Percentiles rank a stretch among this genome's conserved stretches.
Evolutionary conservation across 2,797 vertebrate genomes (phyloP).

Genomic region (Pseudochirops cupreus): DNA sequence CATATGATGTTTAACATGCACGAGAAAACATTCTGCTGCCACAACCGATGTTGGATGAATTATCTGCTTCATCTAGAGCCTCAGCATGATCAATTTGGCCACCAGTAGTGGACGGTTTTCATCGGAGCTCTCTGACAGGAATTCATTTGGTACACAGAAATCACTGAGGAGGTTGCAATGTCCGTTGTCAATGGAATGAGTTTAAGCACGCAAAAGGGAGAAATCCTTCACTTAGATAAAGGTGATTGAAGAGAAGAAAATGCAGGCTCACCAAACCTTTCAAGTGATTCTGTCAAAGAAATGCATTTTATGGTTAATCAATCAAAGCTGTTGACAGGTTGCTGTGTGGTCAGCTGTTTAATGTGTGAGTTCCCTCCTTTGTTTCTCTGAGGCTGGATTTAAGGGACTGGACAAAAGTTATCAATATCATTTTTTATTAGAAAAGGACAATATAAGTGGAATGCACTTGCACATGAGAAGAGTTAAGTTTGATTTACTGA

Average conservation of each 20-base stretch:
- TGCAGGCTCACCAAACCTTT: constrained; percentile 65
- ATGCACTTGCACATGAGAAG: background rate
- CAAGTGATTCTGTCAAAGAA: constrained; percentile 72
- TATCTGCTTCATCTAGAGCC: constrained; percentile 51
- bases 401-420: constrained; percentile 22
- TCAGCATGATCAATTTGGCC: constrained; percentile 66
- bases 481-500: constrained; percentile 26
- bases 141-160: constrained; percentile 57
- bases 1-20: background rate
- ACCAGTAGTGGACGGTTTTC: constrained; percentile 65
- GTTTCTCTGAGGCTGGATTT: constrained; percentile 66
- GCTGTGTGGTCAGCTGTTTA: constrained; percentile 51
- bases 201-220: constrained; percentile 66
- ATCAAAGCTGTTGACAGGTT: constrained; percentile 41
- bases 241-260: constrained; percentile 60
- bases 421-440: constrained; percentile 23
- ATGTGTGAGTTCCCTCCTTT: constrained; percentile 45
- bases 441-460: constrained; percentile 22
- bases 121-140: constrained; percentile 49
- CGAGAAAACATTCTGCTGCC: constrained; percentile 52
- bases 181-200: constrained; percentile 62
- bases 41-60: constrained; percentile 53
- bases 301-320: constrained; percentile 68
- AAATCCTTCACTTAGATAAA: constrained; percentile 55
- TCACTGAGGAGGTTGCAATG: constrained; percentile 56